Base-by-base conservation (phyloP, 2,113 vertebrate species). In the Picathartes gymnocephalus region DNA sequence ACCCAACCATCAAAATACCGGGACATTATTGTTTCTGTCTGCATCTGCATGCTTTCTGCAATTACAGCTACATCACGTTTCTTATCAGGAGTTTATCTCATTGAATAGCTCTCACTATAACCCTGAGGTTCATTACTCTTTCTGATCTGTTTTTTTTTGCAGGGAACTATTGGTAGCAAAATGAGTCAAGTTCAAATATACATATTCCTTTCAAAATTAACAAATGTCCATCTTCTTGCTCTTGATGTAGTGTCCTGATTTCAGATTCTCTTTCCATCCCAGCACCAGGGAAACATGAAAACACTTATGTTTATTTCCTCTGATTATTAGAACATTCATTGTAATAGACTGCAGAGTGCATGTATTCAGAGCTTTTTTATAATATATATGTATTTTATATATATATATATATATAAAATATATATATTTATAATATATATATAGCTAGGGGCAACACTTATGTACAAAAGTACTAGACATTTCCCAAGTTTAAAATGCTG, bases 341-440 rank as follows among this genome's bases (percentile, higher is more conserved):
- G n/a, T 22, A 84, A 45, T 11, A 61, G 19, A 30, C 21, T 61
- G 15, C 17, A 44, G 9, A 57, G 25, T 51, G 30, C 3, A 6
- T 27, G 11, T n/a, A 40, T 57, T 84, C 20, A 86, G 48, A 92
- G 18, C 30, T 39, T 80, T 76, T 13, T 65, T 31, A 40, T 11
- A 25, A 28, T 3, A 14, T 2, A 1, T 33, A n/a, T n/a, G n/a
- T n/a, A n/a, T n/a, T n/a, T n/a, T n/a, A n/a, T n/a, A n/a, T n/a
- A n/a, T n/a, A n/a, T n/a, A n/a, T n/a, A n/a, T n/a, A n/a, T n/a
- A n/a, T n/a, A n/a, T n/a, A n/a, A n/a, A n/a, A n/a, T n/a, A n/a
- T n/a, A n/a, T n/a, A n/a, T n/a, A n/a, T 13, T 65, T 31, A 40
- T 11, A 25, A 28, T 3, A 14, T 2, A 1, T 33, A n/a, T n/a